Evolutionary conservation across 2,113 vertebrate species (phyloP), one percentile per base, ranked within the genome.

Genomic region (Hippoglossus stenolepis): DNA sequence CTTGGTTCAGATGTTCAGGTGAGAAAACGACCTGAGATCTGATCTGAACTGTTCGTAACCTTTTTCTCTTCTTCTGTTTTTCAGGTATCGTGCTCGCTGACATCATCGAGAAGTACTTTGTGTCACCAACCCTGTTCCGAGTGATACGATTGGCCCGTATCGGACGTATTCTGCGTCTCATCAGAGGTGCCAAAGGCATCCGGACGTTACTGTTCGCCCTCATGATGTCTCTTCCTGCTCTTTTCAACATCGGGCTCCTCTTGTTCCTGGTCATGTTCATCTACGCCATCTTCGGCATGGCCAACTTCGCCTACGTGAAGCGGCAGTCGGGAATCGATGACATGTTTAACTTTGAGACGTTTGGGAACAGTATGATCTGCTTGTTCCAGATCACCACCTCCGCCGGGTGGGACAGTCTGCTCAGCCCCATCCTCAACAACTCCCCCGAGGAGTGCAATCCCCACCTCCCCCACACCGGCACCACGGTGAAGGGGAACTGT

Each of bases 211-310:
- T 99, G 1, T 99, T 99, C 59, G 98, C 98, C 92, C 96, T 99
- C 90, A 99, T 99, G 98, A 99, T 99, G 97, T 99, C 97, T 0
- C 95, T 99, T 4, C 97, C 97, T 0, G 98, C 98, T 21, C 93
- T 99, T 70, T 99, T 99, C 93, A 99, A 99, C 92, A 99, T 99
- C 11, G 98, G 98, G 3, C 95, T 99, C 64, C 94, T 99, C 79
- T 95, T 99, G 61, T 99, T 99, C 91, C 96, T 99, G 0, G 97
- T 99, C 88, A 99, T 99, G 97, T 99, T 99, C 91, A 99, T 99
- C 90, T 99, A 98, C 76, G 96, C 98, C 92, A 99, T 99, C 89
- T 99, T 99, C 47, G 98, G 98, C 87, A 99, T 99, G 98, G 96
- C 98, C 83, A 99, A 98, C 91, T 99, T 99, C 64, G 97, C 97